A percentile compares a stretch with the other conserved stretches of the same genome.
phyloP scores from a whole-genome alignment of 2,888 invertebrate genomes.

The Chalcis sispes region DNA sequence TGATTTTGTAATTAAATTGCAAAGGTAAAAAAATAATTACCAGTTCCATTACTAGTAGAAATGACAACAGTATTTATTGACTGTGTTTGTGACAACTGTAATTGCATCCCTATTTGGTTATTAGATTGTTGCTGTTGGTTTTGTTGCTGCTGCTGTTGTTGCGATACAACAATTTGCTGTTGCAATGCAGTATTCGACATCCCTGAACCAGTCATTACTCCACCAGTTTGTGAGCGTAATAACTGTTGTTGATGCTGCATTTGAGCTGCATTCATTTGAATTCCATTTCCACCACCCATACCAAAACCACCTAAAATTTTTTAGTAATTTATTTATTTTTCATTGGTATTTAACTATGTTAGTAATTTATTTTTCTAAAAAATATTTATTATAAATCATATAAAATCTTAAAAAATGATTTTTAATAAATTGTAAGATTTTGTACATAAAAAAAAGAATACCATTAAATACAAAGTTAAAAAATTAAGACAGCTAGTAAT shows the following conservation, averaged over 20 bases:
- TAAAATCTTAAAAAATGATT: too few relatives aligned
- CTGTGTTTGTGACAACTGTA: conserved; percentile 76
- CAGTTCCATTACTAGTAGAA: conserved; percentile 70
- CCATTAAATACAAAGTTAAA: too few relatives aligned
- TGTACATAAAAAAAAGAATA: too few relatives aligned
- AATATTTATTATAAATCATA: too few relatives aligned
- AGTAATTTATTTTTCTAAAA: not conserved
- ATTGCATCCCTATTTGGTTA: conserved; percentile 79
- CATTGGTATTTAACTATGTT: too few relatives aligned
- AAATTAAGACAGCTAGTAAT: too few relatives aligned
- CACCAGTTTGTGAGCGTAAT: conserved; percentile 74
- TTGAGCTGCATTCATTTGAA: conserved; percentile 77
- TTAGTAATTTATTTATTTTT: too few relatives aligned
- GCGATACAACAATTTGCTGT: conserved; percentile 77
- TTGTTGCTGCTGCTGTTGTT: conserved; percentile 78
- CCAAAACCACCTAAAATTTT: conserved; percentile 70
- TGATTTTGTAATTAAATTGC: too few relatives aligned
- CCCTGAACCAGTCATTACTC: conserved; percentile 70
- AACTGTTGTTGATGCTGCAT: conserved; percentile 74
- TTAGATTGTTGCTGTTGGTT: conserved; percentile 77
- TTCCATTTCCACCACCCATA: conserved; percentile 73
- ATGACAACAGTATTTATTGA: conserved; percentile 70
- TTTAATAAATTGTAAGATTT: too few relatives aligned
- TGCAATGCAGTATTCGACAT: conserved; percentile 75
- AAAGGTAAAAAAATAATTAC: too few relatives aligned